Base-by-base conservation (phyloP, 1,140 invertebrate species). In the Diorhabda carinulata region DNA sequence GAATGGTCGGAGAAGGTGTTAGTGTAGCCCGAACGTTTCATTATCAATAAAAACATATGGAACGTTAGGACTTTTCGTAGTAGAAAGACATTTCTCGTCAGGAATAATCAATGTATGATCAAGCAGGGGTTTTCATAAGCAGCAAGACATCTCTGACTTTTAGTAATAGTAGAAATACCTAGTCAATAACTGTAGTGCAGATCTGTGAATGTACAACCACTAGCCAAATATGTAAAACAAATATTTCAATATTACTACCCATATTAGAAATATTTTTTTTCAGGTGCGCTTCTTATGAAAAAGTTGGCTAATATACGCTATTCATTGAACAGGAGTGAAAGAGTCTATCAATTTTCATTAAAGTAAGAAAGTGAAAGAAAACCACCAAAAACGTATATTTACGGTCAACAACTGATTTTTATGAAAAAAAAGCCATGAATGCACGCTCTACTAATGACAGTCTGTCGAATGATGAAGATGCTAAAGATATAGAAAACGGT, bases 1-100 rank as follows among this genome's bases (percentile, higher is more conserved):
- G 73, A 79, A 83, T 44, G 82, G 82, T 61, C 77, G 68, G 63
- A 83, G 65, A 25, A 82, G 47, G 69, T 79, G 61, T 9, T 66
- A 63, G 8, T 64, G 70, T 42, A 81, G 70, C 58, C 69, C 74
- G 71, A 83, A 83, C 40, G 78, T 81, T 71, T 80, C 78, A 65
- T 80, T 78, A n/a, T 61, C 75, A 57, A 77, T 64, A 71, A 75
- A 75, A 52, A 69, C 67, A 69, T 71, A 74, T 40, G 69, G 69
- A 40, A 79, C 58, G 43, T 67, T 67, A 43, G 57, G 58, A 44
- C 40, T 56, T 52, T 10, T 42, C 57, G 56, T 59, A 10, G 7
- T 58, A 60, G 57, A 9, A 58, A 60, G 40, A 60, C 57, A 61
- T 64, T 44, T 41, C 40, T 57, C 52, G 57, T 66, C 57, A 40